Conservation (phyloP, 2,113 vertebrate genomes). For the Eudyptes chrysolophus region DNA sequence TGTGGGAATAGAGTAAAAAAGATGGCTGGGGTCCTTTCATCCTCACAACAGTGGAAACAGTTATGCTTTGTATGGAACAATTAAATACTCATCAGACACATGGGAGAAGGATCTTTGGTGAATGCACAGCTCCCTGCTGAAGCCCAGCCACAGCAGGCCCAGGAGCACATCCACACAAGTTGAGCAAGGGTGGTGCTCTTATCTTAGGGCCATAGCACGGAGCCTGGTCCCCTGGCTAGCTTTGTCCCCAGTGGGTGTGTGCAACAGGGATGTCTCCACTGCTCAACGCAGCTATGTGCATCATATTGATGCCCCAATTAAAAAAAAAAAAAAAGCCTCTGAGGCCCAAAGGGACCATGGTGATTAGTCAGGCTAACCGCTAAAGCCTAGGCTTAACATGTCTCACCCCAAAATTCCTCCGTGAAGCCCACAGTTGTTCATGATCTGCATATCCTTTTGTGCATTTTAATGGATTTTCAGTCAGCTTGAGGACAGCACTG, state of each 20-base stretch:
- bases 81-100: neutral
- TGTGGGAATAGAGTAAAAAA: neutral
- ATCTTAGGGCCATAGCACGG: neutral
- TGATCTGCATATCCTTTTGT: neutral
- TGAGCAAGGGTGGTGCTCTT: neutral
- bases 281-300: neutral
- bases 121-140: neutral
- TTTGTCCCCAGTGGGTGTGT: neutral
- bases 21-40: neutral
- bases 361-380: neutral
- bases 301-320: neutral
- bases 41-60: neutral
- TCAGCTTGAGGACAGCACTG: neutral
- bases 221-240: neutral
- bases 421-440: neutral
- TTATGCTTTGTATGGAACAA: neutral
- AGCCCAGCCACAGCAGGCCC: neutral
- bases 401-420: neutral
- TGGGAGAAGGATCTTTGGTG: neutral
- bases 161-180: neutral
- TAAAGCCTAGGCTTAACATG: neutral
- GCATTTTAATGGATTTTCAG: constrained; percentile 2
- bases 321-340: neutral
- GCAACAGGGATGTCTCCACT: neutral
- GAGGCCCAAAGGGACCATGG: neutral